Evolutionary conservation across 1,140 invertebrate species (phyloP).

Genomic region (Drosophila kurseongensis): DNA sequence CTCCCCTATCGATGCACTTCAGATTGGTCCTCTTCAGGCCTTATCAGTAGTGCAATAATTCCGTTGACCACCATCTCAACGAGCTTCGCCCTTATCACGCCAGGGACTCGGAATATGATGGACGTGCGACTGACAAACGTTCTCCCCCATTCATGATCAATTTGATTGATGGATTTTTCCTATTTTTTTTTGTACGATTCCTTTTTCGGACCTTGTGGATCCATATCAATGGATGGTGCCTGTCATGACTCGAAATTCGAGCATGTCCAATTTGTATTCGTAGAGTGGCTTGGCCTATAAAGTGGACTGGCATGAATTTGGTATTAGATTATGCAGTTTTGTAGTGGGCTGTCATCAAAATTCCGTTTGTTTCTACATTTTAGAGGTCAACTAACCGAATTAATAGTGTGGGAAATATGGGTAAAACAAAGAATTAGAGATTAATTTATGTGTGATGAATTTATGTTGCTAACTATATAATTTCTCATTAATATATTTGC

Average conservation of each 20-base stretch:
- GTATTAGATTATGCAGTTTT: slow-evolving; percentile 1
- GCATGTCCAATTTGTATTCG: slow-evolving; percentile 34
- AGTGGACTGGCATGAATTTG: slow-evolving; percentile 8
- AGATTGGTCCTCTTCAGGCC: slow-evolving; percentile 1
- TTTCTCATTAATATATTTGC: neutral
- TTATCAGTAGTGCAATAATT: slow-evolving; percentile 50
- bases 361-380: neutral
- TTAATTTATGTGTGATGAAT: neutral
- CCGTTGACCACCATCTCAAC: slow-evolving; percentile 23
- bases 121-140: neutral
- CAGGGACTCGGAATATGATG: slow-evolving; percentile 1
- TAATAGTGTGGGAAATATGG: neutral
- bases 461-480: too few species aligned
- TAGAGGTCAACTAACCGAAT: slow-evolving; percentile 6
- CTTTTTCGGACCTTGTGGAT: slow-evolving; percentile 8
- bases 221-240: slow-evolving; percentile 8
- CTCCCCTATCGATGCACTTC: slow-evolving; percentile 33
- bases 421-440: neutral
- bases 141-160: slow-evolving; percentile 24
- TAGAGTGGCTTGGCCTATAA: slow-evolving; percentile 8
- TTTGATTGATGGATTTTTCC: slow-evolving; percentile 27
- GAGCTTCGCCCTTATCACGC: slow-evolving; percentile 14
- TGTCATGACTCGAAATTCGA: slow-evolving; percentile 24
- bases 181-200: neutral
- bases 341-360: neutral